Conservation (phyloP, 2,113 vertebrate genomes). For the Odontesthes bonariensis region DNA sequence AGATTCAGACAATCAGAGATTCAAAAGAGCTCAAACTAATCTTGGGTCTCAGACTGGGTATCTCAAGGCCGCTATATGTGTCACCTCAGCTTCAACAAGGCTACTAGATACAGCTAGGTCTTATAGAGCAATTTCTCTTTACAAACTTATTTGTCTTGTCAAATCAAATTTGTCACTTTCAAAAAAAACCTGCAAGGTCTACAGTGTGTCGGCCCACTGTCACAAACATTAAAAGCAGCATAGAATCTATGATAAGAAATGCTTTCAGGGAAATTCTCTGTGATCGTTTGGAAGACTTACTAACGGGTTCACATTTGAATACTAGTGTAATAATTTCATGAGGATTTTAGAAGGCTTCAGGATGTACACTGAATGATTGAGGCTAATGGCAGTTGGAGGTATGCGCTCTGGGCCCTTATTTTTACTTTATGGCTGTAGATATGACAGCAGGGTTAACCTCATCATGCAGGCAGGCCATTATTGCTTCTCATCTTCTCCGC, state of each 20-base stretch:
- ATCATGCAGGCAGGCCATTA: slow-evolving; percentile 72
- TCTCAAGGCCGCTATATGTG: neutral
- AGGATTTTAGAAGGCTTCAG: slow-evolving; percentile 26
- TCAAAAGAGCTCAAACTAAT: too few species aligned
- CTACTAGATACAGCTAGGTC: neutral
- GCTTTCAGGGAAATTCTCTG: neutral
- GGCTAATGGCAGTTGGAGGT: slow-evolving; percentile 50
- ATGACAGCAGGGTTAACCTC: slow-evolving; percentile 65
- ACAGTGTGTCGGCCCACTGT: neutral
- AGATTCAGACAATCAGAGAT: too few species aligned
- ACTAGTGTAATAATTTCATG: slow-evolving; percentile 27
- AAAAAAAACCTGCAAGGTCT: neutral
- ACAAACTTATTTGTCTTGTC: neutral
- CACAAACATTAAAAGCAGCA: neutral
- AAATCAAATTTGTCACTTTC: neutral
- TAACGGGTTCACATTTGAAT: neutral
- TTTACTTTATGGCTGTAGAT: slow-evolving; percentile 71
- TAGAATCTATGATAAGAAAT: slow-evolving; percentile 3
- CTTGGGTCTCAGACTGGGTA: too few species aligned
- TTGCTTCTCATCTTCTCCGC: slow-evolving; percentile 74
- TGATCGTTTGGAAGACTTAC: neutral
- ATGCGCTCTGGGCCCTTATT: slow-evolving; percentile 55
- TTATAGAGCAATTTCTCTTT: neutral
- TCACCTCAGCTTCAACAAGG: neutral
- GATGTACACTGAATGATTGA: slow-evolving; percentile 46